Conservation (phyloP, 2,888 invertebrate species). For the Lepidochrysops patricia region DNA sequence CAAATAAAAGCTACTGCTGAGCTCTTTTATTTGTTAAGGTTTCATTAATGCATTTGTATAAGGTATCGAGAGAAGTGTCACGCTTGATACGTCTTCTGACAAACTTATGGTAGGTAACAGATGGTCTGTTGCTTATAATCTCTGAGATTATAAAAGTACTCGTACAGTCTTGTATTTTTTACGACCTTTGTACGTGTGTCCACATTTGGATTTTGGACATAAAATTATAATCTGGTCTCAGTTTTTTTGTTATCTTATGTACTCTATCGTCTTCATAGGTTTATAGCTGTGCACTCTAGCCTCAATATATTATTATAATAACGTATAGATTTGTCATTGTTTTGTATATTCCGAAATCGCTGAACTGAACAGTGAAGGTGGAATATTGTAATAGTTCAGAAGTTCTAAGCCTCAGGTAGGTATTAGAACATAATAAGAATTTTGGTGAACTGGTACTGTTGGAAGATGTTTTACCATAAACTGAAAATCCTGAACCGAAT, state of each 20-base stretch:
- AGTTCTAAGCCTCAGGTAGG: background rate
- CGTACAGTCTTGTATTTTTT: background rate
- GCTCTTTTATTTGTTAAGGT: too few species aligned
- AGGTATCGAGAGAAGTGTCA: background rate
- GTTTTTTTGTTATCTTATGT: too few species aligned
- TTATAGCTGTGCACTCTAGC: too few species aligned
- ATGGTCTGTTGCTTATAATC: background rate
- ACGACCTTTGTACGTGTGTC: background rate
- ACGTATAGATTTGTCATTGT: too few species aligned
- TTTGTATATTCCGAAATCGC: background rate
- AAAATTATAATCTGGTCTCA: background rate
- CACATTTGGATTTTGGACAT: background rate
- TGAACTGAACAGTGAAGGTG: background rate
- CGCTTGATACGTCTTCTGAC: background rate
- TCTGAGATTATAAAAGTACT: background rate
- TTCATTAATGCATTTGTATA: too few species aligned
- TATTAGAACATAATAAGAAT: background rate
- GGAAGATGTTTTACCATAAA: background rate
- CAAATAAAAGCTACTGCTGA: too few species aligned
- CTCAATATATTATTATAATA: too few species aligned
- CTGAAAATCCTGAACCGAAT: background rate
- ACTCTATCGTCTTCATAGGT: too few species aligned
- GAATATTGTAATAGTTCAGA: background rate
- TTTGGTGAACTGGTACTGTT: background rate
- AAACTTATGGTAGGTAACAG: background rate